Evolutionary conservation across 2,888 invertebrate genomes (phyloP).

Genomic region (Meiosimyza platycephala): DNA sequence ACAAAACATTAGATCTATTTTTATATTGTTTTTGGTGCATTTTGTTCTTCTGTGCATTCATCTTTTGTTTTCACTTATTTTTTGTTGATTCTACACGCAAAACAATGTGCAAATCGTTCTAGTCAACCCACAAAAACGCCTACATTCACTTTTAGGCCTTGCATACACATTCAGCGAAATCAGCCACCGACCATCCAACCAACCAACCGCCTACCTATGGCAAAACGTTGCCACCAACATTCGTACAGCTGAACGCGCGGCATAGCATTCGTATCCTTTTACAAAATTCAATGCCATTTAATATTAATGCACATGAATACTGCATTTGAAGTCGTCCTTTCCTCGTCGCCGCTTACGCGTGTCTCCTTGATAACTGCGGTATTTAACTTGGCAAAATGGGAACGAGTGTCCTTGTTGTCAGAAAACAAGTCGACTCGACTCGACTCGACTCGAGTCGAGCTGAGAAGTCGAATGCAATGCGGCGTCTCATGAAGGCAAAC

Average conservation of each 20-base stretch:
- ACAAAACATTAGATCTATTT: too few relatives aligned
- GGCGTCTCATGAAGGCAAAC: slow-evolving; percentile 9
- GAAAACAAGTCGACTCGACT: too few relatives aligned
- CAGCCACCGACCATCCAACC: background rate
- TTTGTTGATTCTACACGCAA: slow-evolving; percentile 10
- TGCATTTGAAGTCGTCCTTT: slow-evolving; percentile 7
- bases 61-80: too few relatives aligned
- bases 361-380: too few relatives aligned
- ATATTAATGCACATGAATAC: slow-evolving; percentile 29
- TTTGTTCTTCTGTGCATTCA: too few relatives aligned
- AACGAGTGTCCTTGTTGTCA: slow-evolving; percentile 18
- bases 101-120: slow-evolving; percentile 10
- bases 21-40: too few relatives aligned
- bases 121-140: background rate
- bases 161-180: background rate
- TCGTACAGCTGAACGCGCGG: background rate
- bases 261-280: background rate
- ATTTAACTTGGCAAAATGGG: slow-evolving; percentile 9
- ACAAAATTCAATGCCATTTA: slow-evolving; percentile 23
- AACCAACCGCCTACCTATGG: background rate
- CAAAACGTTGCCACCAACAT: background rate
- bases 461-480: slow-evolving; percentile 1
- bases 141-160: background rate
- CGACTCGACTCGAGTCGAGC: too few relatives aligned
- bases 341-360: background rate